Percentiles rank a stretch among this genome's conserved stretches.
These are phyloP conservation scores for Tricholaema leucomelas DNA, from an alignment of 2,113 vertebrate species.

Conservation along the genomic window DNA sequence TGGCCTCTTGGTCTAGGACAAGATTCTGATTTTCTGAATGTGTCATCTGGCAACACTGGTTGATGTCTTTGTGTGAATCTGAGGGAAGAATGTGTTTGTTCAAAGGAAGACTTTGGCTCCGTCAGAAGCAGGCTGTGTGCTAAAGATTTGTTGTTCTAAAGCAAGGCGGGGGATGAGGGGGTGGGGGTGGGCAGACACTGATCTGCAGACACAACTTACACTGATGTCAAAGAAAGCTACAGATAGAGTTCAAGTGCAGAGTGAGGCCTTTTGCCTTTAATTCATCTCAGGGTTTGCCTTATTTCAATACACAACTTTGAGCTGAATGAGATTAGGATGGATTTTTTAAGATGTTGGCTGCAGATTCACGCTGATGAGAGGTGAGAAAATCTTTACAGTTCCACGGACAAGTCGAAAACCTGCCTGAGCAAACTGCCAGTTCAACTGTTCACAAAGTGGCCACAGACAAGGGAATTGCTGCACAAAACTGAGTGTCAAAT, in stretches of 20 bases:
- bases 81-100: conserved; percentile 22
- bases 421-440: conserved; percentile 50
- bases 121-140: conserved; percentile 11
- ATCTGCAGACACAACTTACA: conserved; percentile 30
- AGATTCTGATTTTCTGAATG: background rate
- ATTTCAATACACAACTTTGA: background rate
- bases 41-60: conserved; percentile 4
- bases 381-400: conserved; percentile 54
- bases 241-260: background rate
- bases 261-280: background rate
- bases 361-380: background rate
- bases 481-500: conserved; percentile 17
- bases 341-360: conserved; percentile 59
- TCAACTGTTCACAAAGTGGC: background rate
- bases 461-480: conserved; percentile 17
- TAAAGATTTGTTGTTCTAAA: conserved; percentile 29
- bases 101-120: conserved; percentile 24
- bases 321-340: background rate
- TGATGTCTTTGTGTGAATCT: background rate
- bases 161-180: background rate
- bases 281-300: background rate
- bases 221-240: background rate
- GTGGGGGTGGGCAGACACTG: background rate
- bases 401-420: conserved; percentile 54
- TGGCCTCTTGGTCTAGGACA: background rate